Base-by-base conservation (phyloP, 2,888 invertebrate species). In the Eueremaeus valkanovi region DNA sequence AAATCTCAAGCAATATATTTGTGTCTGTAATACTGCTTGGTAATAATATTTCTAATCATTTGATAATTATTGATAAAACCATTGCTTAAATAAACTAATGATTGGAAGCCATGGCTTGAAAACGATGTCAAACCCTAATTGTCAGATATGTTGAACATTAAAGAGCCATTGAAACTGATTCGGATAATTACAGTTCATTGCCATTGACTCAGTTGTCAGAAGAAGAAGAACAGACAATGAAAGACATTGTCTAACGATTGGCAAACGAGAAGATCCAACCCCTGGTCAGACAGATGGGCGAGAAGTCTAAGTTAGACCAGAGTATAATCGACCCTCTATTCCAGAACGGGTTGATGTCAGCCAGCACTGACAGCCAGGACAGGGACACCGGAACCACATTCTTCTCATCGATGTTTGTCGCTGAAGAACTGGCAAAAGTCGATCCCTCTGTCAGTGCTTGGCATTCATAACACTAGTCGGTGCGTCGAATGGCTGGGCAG, bases 281-380 rank as follows among this genome's bases (percentile, higher is more conserved):
- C 0, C 85, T 92, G 36, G 95, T 97, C 0, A 88, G 87, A 81
- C 91, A 95, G 85, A 98, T 98, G 97, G 98, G 98, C 82, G 88
- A 89, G 42, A 90, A 92, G 79, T 90, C 90, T 79, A 88, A 88
- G 82, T 89, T 96, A 81, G 92, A 92, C 81, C 88, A 89, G 3
- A 86, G 89, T 0, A 86, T 97, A 51, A 84, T 93, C 68, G 87
- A 92, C 81, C 86, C 90, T 79, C 86, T 95, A 1, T 98, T 97
- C 84, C 90, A 93, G 79, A 96, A 96, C 85, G 97, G 98, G n/a
- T 83, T 95, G 24, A 93, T 95, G 93, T 93, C 92, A 0, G 88
- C 97, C 75, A 96, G 98, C 86, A 90, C 95, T 45, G 91, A 90
- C 6, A 85, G 88, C 2, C 90, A 95, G 80, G 92, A 92, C 84